Evolutionary conservation across 2,888 invertebrate species (phyloP), one percentile per base, ranked within the genome.

Genomic region (Dolomedes plantarius): DNA sequence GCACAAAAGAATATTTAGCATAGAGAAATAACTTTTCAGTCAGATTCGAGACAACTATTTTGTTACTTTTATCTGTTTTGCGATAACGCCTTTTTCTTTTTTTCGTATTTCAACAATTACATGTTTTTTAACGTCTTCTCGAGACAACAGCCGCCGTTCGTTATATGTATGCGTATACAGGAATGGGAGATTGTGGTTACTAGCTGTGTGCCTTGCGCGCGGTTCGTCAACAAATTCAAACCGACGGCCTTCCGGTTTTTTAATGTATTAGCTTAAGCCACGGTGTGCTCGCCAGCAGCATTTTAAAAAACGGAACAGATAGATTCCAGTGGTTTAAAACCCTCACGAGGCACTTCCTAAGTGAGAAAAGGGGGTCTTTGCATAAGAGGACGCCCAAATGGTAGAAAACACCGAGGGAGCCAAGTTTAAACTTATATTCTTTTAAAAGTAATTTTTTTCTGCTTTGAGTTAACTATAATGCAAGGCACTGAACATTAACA

Each of bases 341-440:
- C 82, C 82, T 82, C 82, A 82, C 82, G 82, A 69, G 82, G 82
- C 82, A 82, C 82, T n/a, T 23, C 62, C 75, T 74, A 65, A 41
- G 62, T 56, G 23, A 56, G 16, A 13, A 23, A 56, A 23, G 11
- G 56, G 56, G 56, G 46, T 46, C 56, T 23, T 56, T 56, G 56
- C 56, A 23, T 19, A 56, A 23, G 56, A 56, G 56, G 56, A 23
- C 19, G 56, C 56, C 56, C 56, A 23, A 56, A 5, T 23, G 56
- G 23, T 23, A 23, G 9, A 36, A 56, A 56, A 16, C 19, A 23
- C 56, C 23, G 3, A 16, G 56, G 7, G 23, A 23, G 23, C 56
- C 5, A 19, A 56, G 56, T 56, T 23, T 56, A n/a, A n/a, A n/a
- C n/a, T n/a, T n/a, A n/a, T n/a, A n/a, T n/a, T n/a, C n/a, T n/a